phyloP scores from a whole-genome alignment of 2,113 vertebrate genomes.

The Puma concolor region DNA sequence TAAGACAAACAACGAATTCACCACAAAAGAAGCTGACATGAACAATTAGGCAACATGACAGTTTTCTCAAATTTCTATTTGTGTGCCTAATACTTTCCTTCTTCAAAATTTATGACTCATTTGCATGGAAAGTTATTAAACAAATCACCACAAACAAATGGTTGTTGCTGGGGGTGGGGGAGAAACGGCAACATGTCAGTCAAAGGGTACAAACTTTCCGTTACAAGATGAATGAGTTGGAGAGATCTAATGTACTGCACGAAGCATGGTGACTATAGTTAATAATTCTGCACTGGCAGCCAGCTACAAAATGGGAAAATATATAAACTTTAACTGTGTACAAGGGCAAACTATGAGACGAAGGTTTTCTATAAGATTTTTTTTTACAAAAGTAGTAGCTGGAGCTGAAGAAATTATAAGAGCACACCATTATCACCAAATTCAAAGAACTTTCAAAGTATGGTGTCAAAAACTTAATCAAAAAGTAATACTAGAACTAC shows the following conservation, averaged over 20 bases:
- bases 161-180: neutral
- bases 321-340: neutral
- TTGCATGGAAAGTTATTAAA: neutral
- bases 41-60: neutral
- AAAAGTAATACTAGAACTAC: neutral
- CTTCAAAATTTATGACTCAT: neutral
- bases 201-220: neutral
- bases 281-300: neutral
- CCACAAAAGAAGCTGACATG: neutral
- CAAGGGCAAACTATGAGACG: neutral
- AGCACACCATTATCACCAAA: neutral
- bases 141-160: neutral
- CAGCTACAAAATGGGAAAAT: neutral
- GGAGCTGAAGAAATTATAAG: neutral
- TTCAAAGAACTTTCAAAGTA: neutral
- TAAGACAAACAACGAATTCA: neutral
- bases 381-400: neutral
- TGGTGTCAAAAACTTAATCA: neutral
- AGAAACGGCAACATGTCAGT: neutral
- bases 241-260: neutral
- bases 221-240: neutral
- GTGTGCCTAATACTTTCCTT: neutral
- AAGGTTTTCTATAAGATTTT: neutral
- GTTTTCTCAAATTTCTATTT: neutral
- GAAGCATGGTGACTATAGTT: neutral